A percentile compares a stretch with the other conserved stretches of the same genome.
These are phyloP conservation scores for Gobio occitaniae DNA, from an alignment of 2,797 vertebrate genomes.

Conservation along the genomic window DNA sequence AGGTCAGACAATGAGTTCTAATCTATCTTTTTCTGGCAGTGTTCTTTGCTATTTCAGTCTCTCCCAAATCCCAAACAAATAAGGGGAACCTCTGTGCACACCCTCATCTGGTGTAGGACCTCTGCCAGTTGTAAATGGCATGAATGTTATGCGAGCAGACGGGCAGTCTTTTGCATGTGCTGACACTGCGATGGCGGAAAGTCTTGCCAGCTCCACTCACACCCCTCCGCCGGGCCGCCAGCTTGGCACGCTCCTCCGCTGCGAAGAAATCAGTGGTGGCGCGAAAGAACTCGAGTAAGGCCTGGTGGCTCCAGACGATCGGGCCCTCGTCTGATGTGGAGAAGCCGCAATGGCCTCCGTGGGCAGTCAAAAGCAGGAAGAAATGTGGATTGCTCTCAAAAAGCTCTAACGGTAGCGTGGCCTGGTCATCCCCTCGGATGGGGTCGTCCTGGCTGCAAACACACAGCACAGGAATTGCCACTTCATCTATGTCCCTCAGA, in stretches of 20 bases:
- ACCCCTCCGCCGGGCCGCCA: conserved; percentile 74
- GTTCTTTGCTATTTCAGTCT: conserved; percentile 9
- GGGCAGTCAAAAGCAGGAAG: conserved; percentile 80
- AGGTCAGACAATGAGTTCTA: conserved; percentile 13
- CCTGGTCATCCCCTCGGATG: conserved; percentile 74
- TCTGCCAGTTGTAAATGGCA: conserved; percentile 85
- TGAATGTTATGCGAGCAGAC: conserved; percentile 85
- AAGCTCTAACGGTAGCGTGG: conserved; percentile 81
- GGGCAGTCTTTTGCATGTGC: conserved; percentile 79
- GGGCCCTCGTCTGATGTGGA: conserved; percentile 64
- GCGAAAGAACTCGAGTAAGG: conserved; percentile 83
- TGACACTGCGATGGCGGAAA: conserved; percentile 80
- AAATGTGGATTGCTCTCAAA: conserved; percentile 88
- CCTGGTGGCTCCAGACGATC: conserved; percentile 80
- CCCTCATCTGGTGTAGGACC: conserved; percentile 84
- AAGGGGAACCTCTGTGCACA: conserved; percentile 11
- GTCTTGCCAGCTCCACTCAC: conserved; percentile 68
- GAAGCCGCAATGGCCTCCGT: conserved; percentile 85
- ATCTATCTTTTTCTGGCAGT: conserved; percentile 23
- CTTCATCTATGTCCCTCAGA: conserved; percentile 83
- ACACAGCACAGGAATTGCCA: conserved; percentile 83
- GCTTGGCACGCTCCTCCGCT: conserved; percentile 80
- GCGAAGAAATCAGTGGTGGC: conserved; percentile 84
- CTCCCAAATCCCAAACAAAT: neutral
- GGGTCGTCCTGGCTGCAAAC: conserved; percentile 83